Evolutionary conservation across 2,113 vertebrate species (phyloP).

Genomic region (Alectura lathami): DNA sequence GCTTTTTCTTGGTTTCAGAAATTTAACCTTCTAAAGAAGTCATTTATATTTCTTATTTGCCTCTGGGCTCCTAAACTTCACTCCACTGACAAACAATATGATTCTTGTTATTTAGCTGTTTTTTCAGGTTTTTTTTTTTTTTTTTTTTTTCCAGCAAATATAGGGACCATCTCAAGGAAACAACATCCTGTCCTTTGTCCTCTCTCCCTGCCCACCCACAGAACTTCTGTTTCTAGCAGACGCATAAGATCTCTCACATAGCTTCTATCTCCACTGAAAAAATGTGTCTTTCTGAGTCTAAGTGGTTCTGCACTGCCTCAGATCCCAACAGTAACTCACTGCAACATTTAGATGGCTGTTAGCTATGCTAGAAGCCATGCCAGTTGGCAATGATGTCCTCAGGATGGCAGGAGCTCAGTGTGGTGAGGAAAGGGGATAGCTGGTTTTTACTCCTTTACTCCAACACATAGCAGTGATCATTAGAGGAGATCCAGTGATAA

Average conservation of each 20-base stretch:
- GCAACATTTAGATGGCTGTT: background rate
- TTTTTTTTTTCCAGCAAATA: background rate
- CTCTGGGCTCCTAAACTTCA: conserved; percentile 9
- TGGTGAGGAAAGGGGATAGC: background rate
- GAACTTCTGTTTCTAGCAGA: background rate
- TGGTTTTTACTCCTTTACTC: background rate
- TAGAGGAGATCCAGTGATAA: background rate
- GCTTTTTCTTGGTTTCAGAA: background rate
- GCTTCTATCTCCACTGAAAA: background rate
- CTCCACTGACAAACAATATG: conserved; percentile 4
- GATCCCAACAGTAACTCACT: background rate
- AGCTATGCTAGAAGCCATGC: background rate
- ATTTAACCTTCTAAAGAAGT: background rate
- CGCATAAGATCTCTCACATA: fast-evolving
- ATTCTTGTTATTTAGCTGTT: background rate
- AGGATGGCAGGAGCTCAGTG: background rate
- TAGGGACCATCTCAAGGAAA: background rate
- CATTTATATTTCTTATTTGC: background rate
- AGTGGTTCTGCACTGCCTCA: background rate
- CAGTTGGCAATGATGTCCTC: background rate
- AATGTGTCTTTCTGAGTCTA: background rate
- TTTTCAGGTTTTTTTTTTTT: background rate
- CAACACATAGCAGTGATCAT: background rate
- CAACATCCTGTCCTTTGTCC: background rate
- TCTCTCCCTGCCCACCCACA: fast-evolving